Conservation (phyloP, 1,140 invertebrate genomes). For the Bombus superbus region DNA sequence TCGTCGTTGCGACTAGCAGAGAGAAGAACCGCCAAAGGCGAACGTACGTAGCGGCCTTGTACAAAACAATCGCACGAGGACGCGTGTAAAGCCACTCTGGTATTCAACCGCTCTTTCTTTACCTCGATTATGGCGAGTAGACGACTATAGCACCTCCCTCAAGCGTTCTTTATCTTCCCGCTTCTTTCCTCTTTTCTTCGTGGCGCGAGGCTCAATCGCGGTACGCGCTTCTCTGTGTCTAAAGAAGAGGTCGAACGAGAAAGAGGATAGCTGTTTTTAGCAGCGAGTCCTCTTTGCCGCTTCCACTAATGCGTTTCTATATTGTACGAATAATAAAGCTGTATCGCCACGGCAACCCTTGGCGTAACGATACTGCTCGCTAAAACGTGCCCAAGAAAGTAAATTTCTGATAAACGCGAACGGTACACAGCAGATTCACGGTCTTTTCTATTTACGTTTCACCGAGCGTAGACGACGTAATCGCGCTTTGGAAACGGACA, state of each 20-base stretch:
- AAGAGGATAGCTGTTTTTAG: not conserved
- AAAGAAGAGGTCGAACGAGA: not conserved
- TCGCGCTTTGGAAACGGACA: not conserved
- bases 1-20: not conserved
- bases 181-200: not conserved
- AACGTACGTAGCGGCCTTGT: not conserved
- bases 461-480: not conserved
- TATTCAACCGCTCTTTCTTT: conserved; percentile 12
- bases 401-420: conserved; percentile 5
- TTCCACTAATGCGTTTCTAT: conserved; percentile 57
- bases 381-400: conserved; percentile 25
- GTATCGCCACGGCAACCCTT: conserved; percentile 46
- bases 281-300: conserved; percentile 36
- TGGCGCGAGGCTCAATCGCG: conserved; percentile 37
- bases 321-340: conserved; percentile 57
- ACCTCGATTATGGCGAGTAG: conserved; percentile 20
- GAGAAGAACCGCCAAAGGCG: not conserved
- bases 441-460: conserved; percentile 2
- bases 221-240: conserved; percentile 16
- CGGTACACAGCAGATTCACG: not conserved
- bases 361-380: conserved; percentile 39
- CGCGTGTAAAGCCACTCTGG: not conserved
- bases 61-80: conserved; percentile 23
- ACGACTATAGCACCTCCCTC: not conserved
- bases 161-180: conserved; percentile 13